Evolutionary conservation across 2,888 invertebrate genomes (phyloP).

Genomic region (Cordylochernes scorpioides): DNA sequence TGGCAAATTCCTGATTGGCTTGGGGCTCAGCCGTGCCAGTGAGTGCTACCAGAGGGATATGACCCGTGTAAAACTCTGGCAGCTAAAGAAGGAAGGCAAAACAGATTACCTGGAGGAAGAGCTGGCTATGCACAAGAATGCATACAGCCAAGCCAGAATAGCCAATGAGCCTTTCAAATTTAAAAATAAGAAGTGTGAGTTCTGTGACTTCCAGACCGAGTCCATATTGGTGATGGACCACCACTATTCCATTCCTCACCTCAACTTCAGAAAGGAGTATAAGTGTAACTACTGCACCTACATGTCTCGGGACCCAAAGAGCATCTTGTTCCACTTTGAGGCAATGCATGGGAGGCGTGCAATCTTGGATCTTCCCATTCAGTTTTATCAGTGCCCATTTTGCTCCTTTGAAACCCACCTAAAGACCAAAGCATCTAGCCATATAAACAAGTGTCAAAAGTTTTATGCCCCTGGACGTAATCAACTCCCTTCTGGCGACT

Average conservation of each 20-base stretch:
- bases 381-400: slow-evolving; percentile 68
- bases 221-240: slow-evolving; percentile 53
- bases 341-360: slow-evolving; percentile 58
- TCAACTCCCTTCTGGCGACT: slow-evolving; percentile 43
- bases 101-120: slow-evolving; percentile 19
- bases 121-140: slow-evolving; percentile 48
- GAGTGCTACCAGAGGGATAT: slow-evolving; percentile 81
- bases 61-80: slow-evolving; percentile 55
- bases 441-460: slow-evolving; percentile 58
- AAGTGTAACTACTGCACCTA: slow-evolving; percentile 53
- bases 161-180: slow-evolving; percentile 51
- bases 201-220: slow-evolving; percentile 67
- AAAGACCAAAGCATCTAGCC: slow-evolving; percentile 63
- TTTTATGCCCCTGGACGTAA: slow-evolving; percentile 66
- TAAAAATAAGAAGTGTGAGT: slow-evolving; percentile 49
- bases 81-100: slow-evolving; percentile 37
- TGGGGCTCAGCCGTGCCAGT: slow-evolving; percentile 66
- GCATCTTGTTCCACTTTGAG: slow-evolving; percentile 66
- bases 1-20: slow-evolving; percentile 68
- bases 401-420: slow-evolving; percentile 83
- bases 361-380: slow-evolving; percentile 51
- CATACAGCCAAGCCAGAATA: slow-evolving; percentile 38
- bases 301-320: slow-evolving; percentile 50
- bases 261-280: slow-evolving; percentile 30
- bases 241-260: slow-evolving; percentile 68